A percentile compares a stretch with the other conserved stretches of the same genome.
These are phyloP conservation scores for Megalops cyprinoides DNA, from an alignment of 2,797 vertebrate genomes.

Conservation along the genomic window DNA sequence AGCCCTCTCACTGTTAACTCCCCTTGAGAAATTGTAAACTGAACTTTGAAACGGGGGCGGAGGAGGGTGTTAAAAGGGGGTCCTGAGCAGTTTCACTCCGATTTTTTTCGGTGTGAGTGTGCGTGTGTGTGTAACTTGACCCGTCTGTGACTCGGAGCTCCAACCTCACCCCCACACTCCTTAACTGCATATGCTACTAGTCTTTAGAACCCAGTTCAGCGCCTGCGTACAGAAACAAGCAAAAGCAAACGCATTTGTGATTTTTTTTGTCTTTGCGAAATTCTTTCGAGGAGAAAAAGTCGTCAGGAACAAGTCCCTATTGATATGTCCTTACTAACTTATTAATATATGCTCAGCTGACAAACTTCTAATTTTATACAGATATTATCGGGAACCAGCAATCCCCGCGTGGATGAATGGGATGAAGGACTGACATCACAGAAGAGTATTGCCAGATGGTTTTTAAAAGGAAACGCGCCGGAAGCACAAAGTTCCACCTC, in stretches of 20 bases:
- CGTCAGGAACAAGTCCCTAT: slow-evolving; percentile 63
- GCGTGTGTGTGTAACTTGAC: slow-evolving; percentile 66
- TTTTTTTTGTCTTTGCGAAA: background rate
- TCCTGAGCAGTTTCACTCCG: slow-evolving; percentile 67
- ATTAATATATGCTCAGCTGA: slow-evolving; percentile 69
- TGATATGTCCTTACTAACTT: slow-evolving; percentile 66
- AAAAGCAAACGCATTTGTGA: background rate
- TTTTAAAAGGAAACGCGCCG: slow-evolving; percentile 39
- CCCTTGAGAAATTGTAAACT: slow-evolving; percentile 65
- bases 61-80: slow-evolving; percentile 74
- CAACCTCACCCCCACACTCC: slow-evolving; percentile 39
- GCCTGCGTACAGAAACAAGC: background rate
- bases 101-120: slow-evolving; percentile 43
- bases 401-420: slow-evolving; percentile 50
- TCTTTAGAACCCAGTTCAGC: background rate
- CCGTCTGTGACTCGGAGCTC: slow-evolving; percentile 62
- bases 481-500: slow-evolving; percentile 15
- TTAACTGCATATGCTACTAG: background rate
- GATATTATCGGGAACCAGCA: slow-evolving; percentile 47
- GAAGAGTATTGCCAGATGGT: slow-evolving; percentile 45
- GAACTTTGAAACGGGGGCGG: slow-evolving; percentile 68
- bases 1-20: slow-evolving; percentile 46
- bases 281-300: slow-evolving; percentile 22
- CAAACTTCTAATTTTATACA: slow-evolving; percentile 70
- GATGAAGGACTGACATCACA: slow-evolving; percentile 34